phyloP scores from a whole-genome alignment of 2,113 vertebrate genomes.

The Epinephelus lanceolatus region DNA sequence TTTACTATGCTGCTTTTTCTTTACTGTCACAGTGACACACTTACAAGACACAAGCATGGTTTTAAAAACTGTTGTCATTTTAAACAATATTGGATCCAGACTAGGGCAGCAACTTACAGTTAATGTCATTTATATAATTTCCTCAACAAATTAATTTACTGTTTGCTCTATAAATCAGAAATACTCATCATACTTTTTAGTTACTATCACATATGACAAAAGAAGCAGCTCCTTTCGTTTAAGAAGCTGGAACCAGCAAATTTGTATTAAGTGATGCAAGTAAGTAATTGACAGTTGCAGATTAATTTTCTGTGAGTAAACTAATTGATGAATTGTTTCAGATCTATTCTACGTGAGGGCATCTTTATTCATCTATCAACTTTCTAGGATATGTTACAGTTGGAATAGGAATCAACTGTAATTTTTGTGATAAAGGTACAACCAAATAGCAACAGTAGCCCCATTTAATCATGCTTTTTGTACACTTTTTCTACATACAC shows the following conservation, averaged over 20 bases:
- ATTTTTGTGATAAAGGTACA: not conserved
- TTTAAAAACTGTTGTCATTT: not conserved
- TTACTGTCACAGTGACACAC: constrained; percentile 4
- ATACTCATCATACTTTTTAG: not conserved
- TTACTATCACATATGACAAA: not conserved
- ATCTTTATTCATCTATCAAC: not conserved
- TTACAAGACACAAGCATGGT: not conserved
- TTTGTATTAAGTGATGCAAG: not conserved
- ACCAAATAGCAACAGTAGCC: not conserved
- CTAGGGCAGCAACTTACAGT: too few relatives aligned
- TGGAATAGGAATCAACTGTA: not conserved
- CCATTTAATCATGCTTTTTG: not conserved
- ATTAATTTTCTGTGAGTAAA: not conserved
- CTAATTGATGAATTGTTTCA: not conserved
- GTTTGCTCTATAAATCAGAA: not conserved
- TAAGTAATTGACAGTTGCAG: not conserved
- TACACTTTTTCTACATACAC: too few relatives aligned
- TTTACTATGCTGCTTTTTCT: constrained; percentile 24
- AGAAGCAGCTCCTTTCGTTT: not conserved
- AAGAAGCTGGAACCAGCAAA: not conserved
- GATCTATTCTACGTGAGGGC: not conserved
- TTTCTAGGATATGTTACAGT: not conserved
- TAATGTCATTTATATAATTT: too few relatives aligned
- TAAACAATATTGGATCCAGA: not conserved
- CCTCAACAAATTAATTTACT: not conserved